Evolutionary conservation across 1,140 invertebrate genomes (phyloP).

Genomic region (Ceratosolen fusciceps): DNA sequence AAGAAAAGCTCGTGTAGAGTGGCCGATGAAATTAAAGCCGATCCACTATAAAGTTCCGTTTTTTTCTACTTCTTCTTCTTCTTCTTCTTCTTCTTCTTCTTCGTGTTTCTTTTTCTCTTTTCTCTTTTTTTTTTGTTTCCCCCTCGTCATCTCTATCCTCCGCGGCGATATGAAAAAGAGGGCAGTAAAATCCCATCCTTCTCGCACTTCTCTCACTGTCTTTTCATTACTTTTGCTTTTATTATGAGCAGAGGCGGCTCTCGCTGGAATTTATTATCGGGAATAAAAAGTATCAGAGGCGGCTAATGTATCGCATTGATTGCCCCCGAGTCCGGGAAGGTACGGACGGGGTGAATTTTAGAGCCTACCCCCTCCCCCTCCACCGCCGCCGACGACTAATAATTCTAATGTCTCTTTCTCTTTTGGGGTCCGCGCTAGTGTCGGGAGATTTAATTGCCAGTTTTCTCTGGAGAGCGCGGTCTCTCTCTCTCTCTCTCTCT

Average conservation of each 20-base stretch:
- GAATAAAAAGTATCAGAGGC: not conserved
- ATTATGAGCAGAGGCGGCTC: too few species aligned
- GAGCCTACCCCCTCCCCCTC: too few species aligned
- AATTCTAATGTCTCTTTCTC: not conserved
- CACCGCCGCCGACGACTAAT: too few species aligned
- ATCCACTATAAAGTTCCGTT: slow-evolving; percentile 2
- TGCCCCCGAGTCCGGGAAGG: not conserved
- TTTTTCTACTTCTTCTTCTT: too few species aligned
- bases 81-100: too few species aligned
- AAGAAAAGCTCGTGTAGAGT: not conserved
- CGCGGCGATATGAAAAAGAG: not conserved
- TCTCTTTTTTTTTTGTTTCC: too few species aligned
- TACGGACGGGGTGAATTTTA: too few species aligned
- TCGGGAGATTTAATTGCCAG: not conserved
- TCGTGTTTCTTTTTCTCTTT: too few species aligned
- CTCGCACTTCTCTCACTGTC: not conserved
- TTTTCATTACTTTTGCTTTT: not conserved
- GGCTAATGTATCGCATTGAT: not conserved
- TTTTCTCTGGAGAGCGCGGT: too few species aligned
- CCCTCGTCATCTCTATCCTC: not conserved
- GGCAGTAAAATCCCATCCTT: too few species aligned
- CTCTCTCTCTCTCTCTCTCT: too few species aligned
- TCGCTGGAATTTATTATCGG: not conserved
- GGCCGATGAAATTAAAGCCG: not conserved
- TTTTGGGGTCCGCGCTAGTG: too few species aligned